Conservation (phyloP, 92 coral and sea anemone genomes). For the Phenganax subtilis region DNA sequence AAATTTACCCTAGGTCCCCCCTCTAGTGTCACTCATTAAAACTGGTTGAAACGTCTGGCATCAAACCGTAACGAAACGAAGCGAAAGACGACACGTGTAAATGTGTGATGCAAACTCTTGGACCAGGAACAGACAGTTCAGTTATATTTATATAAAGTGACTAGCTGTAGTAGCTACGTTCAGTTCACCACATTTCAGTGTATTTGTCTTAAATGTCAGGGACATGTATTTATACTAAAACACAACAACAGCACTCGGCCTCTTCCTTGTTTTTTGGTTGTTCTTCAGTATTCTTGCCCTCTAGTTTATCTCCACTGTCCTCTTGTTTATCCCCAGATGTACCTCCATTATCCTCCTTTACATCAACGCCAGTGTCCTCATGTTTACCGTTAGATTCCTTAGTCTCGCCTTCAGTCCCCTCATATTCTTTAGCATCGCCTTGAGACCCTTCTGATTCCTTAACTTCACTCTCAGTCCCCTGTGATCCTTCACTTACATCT, state of each 20-base stretch:
- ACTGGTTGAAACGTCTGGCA: too few relatives aligned
- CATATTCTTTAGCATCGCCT: neutral
- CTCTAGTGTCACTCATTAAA: too few relatives aligned
- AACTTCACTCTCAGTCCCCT: neutral
- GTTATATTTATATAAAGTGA: too few relatives aligned
- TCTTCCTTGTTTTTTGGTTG: neutral
- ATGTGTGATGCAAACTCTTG: too few relatives aligned
- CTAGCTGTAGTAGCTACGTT: neutral
- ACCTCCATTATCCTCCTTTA: conserved; percentile 1
- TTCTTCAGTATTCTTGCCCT: neutral
- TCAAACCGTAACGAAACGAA: too few relatives aligned
- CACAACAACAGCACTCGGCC: conserved; percentile 11
- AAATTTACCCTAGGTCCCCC: too few relatives aligned
- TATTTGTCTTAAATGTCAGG: too few relatives aligned
- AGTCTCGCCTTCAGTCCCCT: conserved; percentile 5
- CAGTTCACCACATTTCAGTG: neutral
- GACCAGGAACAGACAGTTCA: too few relatives aligned
- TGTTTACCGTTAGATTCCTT: neutral
- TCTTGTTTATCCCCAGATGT: conserved; percentile 11
- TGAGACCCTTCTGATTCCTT: conserved; percentile 10
- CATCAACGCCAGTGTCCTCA: neutral
- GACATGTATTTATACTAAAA: neutral
- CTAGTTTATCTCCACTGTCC: neutral
- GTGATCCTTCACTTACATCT: neutral
- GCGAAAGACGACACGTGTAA: too few relatives aligned